phyloP scores from a whole-genome alignment of 1,140 invertebrate species.

The Metopolophium dirhodum region DNA sequence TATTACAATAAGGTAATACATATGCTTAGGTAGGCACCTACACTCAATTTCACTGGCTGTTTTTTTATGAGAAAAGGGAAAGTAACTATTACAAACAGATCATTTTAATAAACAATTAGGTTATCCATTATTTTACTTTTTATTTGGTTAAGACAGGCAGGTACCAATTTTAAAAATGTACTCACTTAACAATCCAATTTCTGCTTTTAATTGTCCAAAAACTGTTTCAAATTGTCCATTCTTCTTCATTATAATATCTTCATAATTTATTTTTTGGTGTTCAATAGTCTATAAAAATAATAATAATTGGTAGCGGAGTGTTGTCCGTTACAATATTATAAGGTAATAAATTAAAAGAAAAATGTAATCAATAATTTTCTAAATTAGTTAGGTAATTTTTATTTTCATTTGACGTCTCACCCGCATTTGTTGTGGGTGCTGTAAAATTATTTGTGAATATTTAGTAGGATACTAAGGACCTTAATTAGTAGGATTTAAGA shows the following conservation, averaged over 20 bases:
- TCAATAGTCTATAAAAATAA: slow-evolving; percentile 30
- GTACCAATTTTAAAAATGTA: neutral
- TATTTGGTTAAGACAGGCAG: neutral
- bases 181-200: slow-evolving; percentile 50
- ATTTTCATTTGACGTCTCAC: neutral
- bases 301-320: too few relatives aligned
- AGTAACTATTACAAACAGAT: neutral
- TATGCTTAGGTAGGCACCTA: too few relatives aligned
- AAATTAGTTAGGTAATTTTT: neutral
- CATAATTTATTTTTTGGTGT: slow-evolving; percentile 50
- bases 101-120: neutral
- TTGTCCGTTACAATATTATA: neutral
- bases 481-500: too few relatives aligned
- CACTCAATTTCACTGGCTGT: neutral
- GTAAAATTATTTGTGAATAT: too few relatives aligned
- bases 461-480: too few relatives aligned
- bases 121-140: neutral
- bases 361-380: neutral
- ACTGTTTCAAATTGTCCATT: slow-evolving; percentile 48
- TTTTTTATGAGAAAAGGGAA: neutral
- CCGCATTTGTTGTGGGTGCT: too few relatives aligned
- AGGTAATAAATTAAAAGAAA: neutral
- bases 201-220: slow-evolving; percentile 45
- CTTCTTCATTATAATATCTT: slow-evolving; percentile 40
- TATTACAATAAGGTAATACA: too few relatives aligned